A percentile compares a stretch with the other conserved stretches of the same genome.
Conservation (phyloP, 2,797 vertebrate genomes). For the Girardinus metallicus region DNA sequence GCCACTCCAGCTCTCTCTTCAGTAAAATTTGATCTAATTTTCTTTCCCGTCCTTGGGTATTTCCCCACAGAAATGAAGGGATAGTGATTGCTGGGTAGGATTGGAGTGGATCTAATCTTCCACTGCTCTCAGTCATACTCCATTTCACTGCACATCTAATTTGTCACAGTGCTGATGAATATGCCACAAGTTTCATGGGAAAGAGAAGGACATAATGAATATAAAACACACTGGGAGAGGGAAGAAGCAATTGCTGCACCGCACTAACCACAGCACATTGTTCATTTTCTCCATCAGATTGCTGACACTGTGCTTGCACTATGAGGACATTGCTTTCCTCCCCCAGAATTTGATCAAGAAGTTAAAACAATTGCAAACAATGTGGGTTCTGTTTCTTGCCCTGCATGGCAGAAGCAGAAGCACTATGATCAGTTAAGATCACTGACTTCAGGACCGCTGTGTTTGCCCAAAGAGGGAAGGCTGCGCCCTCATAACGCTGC, state of each 20-base stretch:
- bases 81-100: conserved; percentile 78
- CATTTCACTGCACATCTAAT: conserved; percentile 82
- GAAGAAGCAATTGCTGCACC: conserved; percentile 60
- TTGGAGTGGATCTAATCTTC: conserved; percentile 79
- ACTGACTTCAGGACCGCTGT: conserved; percentile 20
- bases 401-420: conserved; percentile 40
- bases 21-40: conserved; percentile 77
- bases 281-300: conserved; percentile 70
- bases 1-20: conserved; percentile 65
- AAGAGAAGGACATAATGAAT: conserved; percentile 77
- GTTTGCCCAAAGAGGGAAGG: conserved; percentile 15
- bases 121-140: conserved; percentile 78
- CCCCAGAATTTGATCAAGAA: conserved; percentile 53
- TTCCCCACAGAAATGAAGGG: conserved; percentile 80
- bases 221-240: conserved; percentile 71
- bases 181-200: conserved; percentile 78
- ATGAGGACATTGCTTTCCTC: conserved; percentile 52
- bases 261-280: conserved; percentile 69
- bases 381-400: conserved; percentile 39
- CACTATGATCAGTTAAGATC: conserved; percentile 23
- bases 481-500: not conserved
- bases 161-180: conserved; percentile 82
- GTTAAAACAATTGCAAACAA: conserved; percentile 63
- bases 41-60: conserved; percentile 73
- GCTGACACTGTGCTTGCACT: conserved; percentile 63